phyloP scores from a whole-genome alignment of 2,113 vertebrate species.

The Rhynchopsitta pachyrhyncha region DNA sequence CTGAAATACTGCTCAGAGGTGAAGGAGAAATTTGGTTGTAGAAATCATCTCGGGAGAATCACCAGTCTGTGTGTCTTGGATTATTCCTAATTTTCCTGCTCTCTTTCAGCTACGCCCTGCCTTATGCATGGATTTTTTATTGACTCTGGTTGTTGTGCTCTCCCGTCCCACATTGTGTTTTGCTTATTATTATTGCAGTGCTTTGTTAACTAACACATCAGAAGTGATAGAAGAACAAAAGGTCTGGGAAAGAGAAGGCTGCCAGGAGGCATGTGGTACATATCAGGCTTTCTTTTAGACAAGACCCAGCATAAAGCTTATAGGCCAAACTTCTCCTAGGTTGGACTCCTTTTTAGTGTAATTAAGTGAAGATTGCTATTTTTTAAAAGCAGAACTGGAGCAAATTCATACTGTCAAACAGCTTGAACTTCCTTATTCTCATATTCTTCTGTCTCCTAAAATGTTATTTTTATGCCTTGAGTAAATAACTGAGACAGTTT shows the following conservation, averaged over 20 bases:
- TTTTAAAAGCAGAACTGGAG: neutral
- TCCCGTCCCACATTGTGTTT: neutral
- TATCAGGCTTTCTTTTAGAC: neutral
- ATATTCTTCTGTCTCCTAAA: neutral
- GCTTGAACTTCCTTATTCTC: neutral
- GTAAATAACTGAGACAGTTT: neutral
- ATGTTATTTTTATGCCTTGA: neutral
- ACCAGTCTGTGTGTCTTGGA: neutral
- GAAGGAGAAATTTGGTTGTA: neutral
- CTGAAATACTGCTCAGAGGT: neutral
- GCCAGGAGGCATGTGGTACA: rapidly evolving
- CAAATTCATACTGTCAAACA: neutral
- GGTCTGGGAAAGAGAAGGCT: neutral
- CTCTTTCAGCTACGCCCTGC: neutral
- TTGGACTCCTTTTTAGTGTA: neutral
- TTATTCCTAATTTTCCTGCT: neutral
- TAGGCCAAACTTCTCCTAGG: neutral
- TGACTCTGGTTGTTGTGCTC: neutral
- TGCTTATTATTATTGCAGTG: neutral
- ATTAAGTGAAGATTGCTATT: neutral
- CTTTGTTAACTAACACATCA: neutral
- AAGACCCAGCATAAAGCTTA: neutral
- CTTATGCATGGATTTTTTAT: neutral
- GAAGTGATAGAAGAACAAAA: neutral
- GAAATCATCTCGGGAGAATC: neutral